A percentile compares a stretch with the other conserved stretches of the same genome.
Conservation (phyloP, 2,797 vertebrate species). For the Kryptolebias ocellatus region DNA sequence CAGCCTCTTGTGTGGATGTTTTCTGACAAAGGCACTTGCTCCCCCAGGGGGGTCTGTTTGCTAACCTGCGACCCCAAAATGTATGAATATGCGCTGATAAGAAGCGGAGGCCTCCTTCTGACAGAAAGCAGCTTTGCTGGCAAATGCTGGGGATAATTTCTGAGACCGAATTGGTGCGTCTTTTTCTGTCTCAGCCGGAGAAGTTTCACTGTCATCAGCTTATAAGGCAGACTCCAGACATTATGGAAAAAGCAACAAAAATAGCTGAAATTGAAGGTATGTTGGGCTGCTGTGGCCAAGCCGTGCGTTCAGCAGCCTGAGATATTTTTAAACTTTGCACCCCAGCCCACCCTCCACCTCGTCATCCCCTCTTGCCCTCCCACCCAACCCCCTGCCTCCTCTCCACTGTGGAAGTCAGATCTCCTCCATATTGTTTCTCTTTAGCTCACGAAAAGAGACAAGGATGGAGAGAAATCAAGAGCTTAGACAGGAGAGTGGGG, state of each 20-base stretch:
- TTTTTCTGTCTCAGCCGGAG: constrained; percentile 64
- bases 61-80: constrained; percentile 34
- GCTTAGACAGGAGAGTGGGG: neutral
- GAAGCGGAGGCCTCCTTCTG: constrained; percentile 23
- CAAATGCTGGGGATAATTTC: constrained; percentile 45
- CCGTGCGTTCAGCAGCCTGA: constrained; percentile 53
- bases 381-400: constrained; percentile 41
- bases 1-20: constrained; percentile 17
- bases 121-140: constrained; percentile 54
- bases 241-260: constrained; percentile 80
- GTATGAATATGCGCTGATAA: constrained; percentile 40
- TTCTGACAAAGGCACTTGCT: constrained; percentile 19
- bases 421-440: constrained; percentile 60
- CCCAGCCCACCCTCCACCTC: constrained; percentile 58
- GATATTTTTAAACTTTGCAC: constrained; percentile 81
- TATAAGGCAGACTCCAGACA: constrained; percentile 77
- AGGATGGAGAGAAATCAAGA: neutral
- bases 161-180: constrained; percentile 39
- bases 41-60: neutral
- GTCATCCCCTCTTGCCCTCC: constrained; percentile 51
- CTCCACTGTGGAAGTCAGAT: constrained; percentile 39
- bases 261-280: constrained; percentile 79
- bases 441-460: constrained; percentile 19
- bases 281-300: constrained; percentile 61
- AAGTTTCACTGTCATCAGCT: constrained; percentile 71